Conservation (phyloP, 2,797 vertebrate genomes). For the Chaetophractus vellerosus region DNA sequence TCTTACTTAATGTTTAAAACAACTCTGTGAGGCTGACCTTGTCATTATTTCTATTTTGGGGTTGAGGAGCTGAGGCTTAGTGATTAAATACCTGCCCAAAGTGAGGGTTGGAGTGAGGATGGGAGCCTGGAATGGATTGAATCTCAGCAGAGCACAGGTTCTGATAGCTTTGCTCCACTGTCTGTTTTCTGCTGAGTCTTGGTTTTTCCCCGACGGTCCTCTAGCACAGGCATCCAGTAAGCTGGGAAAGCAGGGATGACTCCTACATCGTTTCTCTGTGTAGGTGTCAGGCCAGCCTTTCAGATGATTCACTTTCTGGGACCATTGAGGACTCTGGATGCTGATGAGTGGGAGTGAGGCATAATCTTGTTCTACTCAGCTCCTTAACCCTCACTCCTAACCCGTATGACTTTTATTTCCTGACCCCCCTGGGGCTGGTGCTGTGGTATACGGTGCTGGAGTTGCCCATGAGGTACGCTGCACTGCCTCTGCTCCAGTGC, state of each 20-base stretch:
- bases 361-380: neutral
- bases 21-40: neutral
- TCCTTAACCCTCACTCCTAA: neutral
- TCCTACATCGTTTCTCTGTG: neutral
- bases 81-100: neutral
- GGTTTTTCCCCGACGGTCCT: neutral
- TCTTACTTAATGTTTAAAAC: neutral
- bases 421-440: neutral
- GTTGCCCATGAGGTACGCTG: accelerated
- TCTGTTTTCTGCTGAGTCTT: neutral
- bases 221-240: neutral
- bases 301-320: neutral
- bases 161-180: neutral
- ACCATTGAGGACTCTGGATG: neutral
- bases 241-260: neutral
- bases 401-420: neutral
- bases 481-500: neutral
- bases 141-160: neutral
- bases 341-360: neutral
- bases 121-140: neutral
- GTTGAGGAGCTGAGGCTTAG: conserved; percentile 42
- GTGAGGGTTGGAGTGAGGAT: neutral
- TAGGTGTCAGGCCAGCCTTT: neutral
- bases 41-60: neutral
- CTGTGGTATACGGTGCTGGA: neutral